These are phyloP conservation scores for Pseudomugil tenellus DNA, from an alignment of 2,797 vertebrate genomes.

Conservation along the genomic window DNA sequence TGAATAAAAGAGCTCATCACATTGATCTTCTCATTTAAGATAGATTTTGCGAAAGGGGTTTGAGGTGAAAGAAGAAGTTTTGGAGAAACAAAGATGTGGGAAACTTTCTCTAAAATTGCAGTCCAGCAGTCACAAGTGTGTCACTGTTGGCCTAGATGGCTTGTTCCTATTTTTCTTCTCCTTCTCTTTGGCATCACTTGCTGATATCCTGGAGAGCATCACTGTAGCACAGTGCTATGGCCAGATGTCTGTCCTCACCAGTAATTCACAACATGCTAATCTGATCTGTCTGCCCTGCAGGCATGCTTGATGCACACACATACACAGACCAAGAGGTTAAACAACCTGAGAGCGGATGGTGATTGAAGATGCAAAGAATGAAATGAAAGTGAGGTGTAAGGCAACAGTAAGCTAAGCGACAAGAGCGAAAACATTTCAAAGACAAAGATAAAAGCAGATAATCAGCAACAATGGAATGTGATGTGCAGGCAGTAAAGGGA, in stretches of 20 bases:
- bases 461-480: neutral
- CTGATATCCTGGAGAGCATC: slow-evolving; percentile 73
- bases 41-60: neutral
- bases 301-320: slow-evolving; percentile 21
- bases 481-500: neutral
- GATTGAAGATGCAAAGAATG: slow-evolving; percentile 37
- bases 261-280: slow-evolving; percentile 63
- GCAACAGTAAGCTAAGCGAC: slow-evolving; percentile 7
- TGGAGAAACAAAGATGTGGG: slow-evolving; percentile 19
- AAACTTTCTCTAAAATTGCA: slow-evolving; percentile 35
- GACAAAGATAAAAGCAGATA: slow-evolving; percentile 11
- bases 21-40: slow-evolving; percentile 16
- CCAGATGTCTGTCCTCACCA: slow-evolving; percentile 74
- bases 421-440: neutral
- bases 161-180: slow-evolving; percentile 49
- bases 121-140: slow-evolving; percentile 42
- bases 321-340: slow-evolving; percentile 17
- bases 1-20: slow-evolving; percentile 47
- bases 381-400: slow-evolving; percentile 34
- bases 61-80: slow-evolving; percentile 1
- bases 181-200: slow-evolving; percentile 61
- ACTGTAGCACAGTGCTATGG: slow-evolving; percentile 43
- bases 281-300: slow-evolving; percentile 59
- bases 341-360: slow-evolving; percentile 21
- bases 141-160: slow-evolving; percentile 72